Base-by-base conservation (phyloP, 2,888 invertebrate species). In the Pachymerium ferrugineum region DNA sequence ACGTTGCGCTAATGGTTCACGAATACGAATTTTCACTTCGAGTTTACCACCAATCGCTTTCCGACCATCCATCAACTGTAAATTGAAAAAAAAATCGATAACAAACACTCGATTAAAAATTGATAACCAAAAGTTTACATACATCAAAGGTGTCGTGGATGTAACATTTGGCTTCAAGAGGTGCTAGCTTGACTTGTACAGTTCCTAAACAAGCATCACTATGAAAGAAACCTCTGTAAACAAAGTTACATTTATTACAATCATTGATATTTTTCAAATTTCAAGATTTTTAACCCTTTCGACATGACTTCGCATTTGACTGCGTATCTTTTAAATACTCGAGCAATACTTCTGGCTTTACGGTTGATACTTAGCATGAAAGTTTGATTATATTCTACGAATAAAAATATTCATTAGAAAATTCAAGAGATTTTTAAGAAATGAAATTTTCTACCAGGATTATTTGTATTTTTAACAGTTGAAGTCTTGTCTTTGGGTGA, bases 91-190 rank as follows among this genome's bases (percentile, higher is more conserved):
- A 62, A 62, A 28, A 62, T 16, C 16, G 8, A n/a, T 62, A 16
- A 6, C 14, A 62, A 4, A 62, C 12, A n/a, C 14, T 14, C 5
- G 12, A 22, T 62, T 25, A 68, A 25, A 6, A 6, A 8, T 8
- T n/a, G 22, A 6, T 14, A 68, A 12, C 25, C 28, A 12, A 31
- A 70, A 22, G 12, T 6, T 30, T 19, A 88, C 92, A 90, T 84
- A 96, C 95, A 84, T 96, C 93, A 82, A 90, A 94, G 0, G 93
- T 90, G 76, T 97, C 95, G 81, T 98, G 97, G 74, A 97, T 82
- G 35, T 91, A 91, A 81, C 94, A 93, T 75, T 90, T 88, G 0
- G 89, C 90, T 85, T 97, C 97, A 75, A 98, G 84, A n/a, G 90
- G 90, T 78, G 91, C 91, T 77, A 98, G 84, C 81, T 97, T 97